These are phyloP conservation scores for Argopecten irradians DNA, from an alignment of 1,140 invertebrate species.

Conservation along the genomic window DNA sequence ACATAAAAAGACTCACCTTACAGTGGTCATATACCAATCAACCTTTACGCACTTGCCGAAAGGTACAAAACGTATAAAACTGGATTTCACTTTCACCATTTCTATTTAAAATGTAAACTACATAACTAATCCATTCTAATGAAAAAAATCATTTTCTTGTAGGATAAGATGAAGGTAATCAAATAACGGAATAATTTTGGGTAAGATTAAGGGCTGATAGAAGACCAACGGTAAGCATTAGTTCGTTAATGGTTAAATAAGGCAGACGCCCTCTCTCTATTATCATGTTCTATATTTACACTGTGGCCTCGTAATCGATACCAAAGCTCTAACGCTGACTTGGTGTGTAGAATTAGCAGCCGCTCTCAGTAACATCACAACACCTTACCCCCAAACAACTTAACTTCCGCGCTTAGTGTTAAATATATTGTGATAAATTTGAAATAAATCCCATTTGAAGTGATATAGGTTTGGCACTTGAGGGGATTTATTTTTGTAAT, in stretches of 20 bases:
- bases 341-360: neutral
- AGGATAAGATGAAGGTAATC: neutral
- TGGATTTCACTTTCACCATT: no score
- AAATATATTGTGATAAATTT: slow-evolving; percentile 13
- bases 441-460: neutral
- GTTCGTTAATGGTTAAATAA: neutral
- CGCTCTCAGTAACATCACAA: neutral
- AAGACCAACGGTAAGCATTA: neutral
- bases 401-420: neutral
- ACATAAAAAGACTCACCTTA: no score
- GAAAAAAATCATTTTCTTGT: neutral
- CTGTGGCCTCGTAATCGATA: neutral
- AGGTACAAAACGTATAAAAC: no score
- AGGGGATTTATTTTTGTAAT: neutral
- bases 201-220: neutral
- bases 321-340: neutral
- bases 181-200: neutral
- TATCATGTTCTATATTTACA: slow-evolving; percentile 18
- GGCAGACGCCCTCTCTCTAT: neutral
- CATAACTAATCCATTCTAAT: no score
- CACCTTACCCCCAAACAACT: neutral
- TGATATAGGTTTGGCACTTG: neutral
- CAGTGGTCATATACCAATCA: no score
- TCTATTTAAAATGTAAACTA: no score
- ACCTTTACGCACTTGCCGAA: no score